Evolutionary conservation across 64 coral and sea anemone genomes (phyloP).

Genomic region (Platygyra sinensis): DNA sequence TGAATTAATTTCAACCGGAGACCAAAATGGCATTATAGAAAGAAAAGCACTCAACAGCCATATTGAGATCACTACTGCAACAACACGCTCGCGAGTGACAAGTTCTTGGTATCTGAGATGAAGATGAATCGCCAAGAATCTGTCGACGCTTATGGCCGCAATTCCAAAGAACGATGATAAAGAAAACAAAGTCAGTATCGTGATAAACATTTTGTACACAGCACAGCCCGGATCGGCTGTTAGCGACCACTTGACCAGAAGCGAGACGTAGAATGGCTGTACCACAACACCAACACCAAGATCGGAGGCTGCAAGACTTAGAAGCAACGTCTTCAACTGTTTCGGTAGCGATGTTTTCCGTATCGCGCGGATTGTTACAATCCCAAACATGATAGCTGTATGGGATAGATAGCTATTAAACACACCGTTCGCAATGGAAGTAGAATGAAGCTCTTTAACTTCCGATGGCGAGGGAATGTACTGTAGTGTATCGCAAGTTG

Average conservation of each 20-base stretch:
- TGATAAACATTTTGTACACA: neutral
- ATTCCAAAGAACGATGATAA: neutral
- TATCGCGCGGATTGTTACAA: neutral
- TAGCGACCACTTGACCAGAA: neutral
- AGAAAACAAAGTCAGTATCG: neutral
- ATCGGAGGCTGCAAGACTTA: neutral
- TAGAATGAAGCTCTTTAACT: neutral
- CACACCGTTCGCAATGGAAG: neutral
- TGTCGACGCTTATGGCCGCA: neutral
- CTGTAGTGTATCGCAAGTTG: neutral
- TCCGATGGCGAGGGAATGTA: neutral
- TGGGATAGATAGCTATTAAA: neutral
- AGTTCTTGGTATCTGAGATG: neutral
- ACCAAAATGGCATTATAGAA: neutral
- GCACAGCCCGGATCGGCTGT: neutral
- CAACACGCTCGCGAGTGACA: neutral
- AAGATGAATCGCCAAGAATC: neutral
- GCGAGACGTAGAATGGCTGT: neutral
- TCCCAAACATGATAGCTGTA: neutral
- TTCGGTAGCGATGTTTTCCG: neutral
- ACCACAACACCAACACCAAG: neutral
- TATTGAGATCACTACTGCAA: neutral
- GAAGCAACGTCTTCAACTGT: neutral
- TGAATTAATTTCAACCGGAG: neutral
- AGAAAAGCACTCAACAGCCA: neutral